phyloP scores from a whole-genome alignment of 2,113 vertebrate species.

The Cebidichthys violaceus region DNA sequence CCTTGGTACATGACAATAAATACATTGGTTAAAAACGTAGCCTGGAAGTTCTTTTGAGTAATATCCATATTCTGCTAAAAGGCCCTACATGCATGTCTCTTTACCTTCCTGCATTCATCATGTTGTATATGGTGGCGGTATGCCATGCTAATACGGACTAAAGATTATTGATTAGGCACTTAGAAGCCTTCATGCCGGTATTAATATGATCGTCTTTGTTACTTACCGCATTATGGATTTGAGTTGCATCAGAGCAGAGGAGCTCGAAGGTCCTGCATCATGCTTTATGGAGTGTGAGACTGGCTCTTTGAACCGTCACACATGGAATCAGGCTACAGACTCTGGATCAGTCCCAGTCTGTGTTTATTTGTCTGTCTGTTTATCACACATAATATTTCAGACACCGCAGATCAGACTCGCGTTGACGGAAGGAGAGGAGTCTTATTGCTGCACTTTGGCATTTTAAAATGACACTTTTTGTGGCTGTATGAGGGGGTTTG shows the following conservation, averaged over 20 bases:
- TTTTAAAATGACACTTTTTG: slow-evolving; percentile 5
- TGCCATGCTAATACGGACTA: slow-evolving; percentile 30
- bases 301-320: background rate
- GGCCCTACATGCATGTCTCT: too few species aligned
- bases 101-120: background rate
- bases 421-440: slow-evolving; percentile 12
- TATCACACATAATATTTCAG: background rate
- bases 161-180: slow-evolving; percentile 54
- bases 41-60: background rate
- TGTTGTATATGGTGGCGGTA: background rate
- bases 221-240: slow-evolving; percentile 50
- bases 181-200: slow-evolving; percentile 38
- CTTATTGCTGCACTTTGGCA: background rate
- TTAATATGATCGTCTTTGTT: slow-evolving; percentile 52
- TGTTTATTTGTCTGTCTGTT: background rate
- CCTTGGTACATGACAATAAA: too few species aligned
- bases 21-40: background rate
- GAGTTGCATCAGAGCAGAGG: slow-evolving; percentile 40
- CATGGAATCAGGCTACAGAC: background rate
- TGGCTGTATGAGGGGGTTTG: background rate
- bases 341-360: slow-evolving; percentile 1
- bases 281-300: background rate
- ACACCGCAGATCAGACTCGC: slow-evolving; percentile 12
- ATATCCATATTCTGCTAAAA: background rate
- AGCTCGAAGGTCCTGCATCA: slow-evolving; percentile 19